These are phyloP conservation scores for Chloromyia formosa DNA, from an alignment of 2,888 invertebrate genomes.

Conservation along the genomic window DNA sequence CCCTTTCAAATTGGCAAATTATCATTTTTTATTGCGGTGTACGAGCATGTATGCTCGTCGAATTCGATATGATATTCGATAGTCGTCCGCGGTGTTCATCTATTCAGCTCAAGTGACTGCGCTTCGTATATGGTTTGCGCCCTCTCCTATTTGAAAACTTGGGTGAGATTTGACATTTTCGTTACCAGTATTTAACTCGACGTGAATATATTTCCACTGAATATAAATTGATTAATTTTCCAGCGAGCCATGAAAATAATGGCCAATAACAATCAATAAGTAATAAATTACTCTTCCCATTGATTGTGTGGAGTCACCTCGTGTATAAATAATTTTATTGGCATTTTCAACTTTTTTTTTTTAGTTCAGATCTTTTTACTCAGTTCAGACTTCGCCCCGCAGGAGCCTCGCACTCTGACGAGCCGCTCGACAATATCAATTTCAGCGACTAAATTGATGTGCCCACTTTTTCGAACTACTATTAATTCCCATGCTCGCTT, in stretches of 20 bases:
- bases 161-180: background rate
- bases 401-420: no score
- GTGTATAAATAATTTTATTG: slow-evolving; percentile 32
- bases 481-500: no score
- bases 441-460: no score
- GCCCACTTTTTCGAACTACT: no score
- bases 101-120: no score
- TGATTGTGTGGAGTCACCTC: slow-evolving; percentile 40
- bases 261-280: slow-evolving; percentile 43
- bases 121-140: no score
- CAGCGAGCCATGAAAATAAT: slow-evolving; percentile 35
- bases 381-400: no score
- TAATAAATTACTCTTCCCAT: slow-evolving; percentile 35
- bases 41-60: background rate
- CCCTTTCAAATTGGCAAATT: slow-evolving; percentile 40
- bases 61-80: slow-evolving; percentile 14
- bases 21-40: slow-evolving; percentile 35
- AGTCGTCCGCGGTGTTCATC: no score
- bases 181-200: slow-evolving; percentile 20
- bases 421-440: no score
- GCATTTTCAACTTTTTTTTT: slow-evolving; percentile 12
- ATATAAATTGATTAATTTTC: slow-evolving; percentile 44
- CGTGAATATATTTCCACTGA: slow-evolving; percentile 36
- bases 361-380: background rate
- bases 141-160: no score